Evolutionary conservation across 2,113 vertebrate species (phyloP), one percentile per base, ranked within the genome.

Genomic region (Oreochromis aureus): DNA sequence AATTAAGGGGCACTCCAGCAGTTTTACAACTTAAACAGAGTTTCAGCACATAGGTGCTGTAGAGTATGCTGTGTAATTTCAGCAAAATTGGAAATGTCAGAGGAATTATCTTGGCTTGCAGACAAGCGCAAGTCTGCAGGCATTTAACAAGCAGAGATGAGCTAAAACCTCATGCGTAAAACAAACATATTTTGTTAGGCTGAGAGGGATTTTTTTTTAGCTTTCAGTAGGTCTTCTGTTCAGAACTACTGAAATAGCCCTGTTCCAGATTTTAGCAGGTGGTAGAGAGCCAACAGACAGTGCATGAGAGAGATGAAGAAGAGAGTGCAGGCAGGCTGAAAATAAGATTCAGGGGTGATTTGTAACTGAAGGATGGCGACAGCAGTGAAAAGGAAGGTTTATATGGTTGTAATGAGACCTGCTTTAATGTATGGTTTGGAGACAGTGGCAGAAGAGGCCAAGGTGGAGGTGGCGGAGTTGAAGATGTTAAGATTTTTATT

Each of bases 391-490:
- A 18, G 16, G 16, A 51, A 51, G 16, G 16, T 51, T 18, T 19
- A 51, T 18, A 51, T 9, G 18, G 7, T 19, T 18, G 18, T 53
- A 19, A 18, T 53, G 48, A 53, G 48, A 53, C 18, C 48, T 53
- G 18, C 18, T 9, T 3, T 48, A 16, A 16, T 48, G 46, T 48
- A 48, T 48, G 44, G 41, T 44, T 44, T 44, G 41, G 12, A 15
- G 44, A 46, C 1, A 3, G 44, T 46, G 44, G 44, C 44, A 46
- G 44, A 3, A 46, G 44, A 46, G 44, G 6, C 44, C 13, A 10
- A 46, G 44, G 32, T 36, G 59, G 0, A 63, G 4, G 59, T 63
- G 6, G 32, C 0, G 0, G 32, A 63, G 18, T n/a, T 63, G 18
- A 63, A 19, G 32, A 63, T 63, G 32, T 63, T 63, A 63, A 63